Conservation (phyloP, 2,888 invertebrate genomes). For the Pristionchus maxplancki region DNA sequence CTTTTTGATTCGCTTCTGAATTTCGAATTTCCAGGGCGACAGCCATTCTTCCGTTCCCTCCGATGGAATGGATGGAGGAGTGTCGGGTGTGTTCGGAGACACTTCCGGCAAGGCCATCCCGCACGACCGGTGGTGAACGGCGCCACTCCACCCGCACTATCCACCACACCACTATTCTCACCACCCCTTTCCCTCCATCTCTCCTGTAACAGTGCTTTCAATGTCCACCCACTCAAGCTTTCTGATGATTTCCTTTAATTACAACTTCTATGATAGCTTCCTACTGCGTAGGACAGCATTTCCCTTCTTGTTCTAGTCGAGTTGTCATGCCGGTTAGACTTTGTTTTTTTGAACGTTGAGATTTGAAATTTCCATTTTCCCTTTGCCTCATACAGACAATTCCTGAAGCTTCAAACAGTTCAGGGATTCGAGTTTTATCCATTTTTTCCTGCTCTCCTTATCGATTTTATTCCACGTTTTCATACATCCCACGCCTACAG, state of each 20-base stretch:
- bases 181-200: not conserved
- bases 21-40: not conserved
- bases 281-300: conserved; percentile 25
- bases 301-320: conserved; percentile 7
- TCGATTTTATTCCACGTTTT: conserved; percentile 25
- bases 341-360: not conserved
- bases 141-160: conserved; percentile 14
- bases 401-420: conserved; percentile 21
- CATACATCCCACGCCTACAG: conserved; percentile 36
- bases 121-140: conserved; percentile 49
- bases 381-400: conserved; percentile 10
- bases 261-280: not conserved
- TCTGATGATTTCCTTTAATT: not conserved
- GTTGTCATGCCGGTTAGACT: conserved; percentile 22
- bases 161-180: not conserved
- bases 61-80: conserved; percentile 32
- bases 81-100: not conserved
- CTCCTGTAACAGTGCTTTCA: not conserved
- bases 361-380: conserved; percentile 25
- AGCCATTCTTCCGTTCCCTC: conserved; percentile 33
- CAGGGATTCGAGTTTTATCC: conserved; percentile 36
- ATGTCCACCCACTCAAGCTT: not conserved
- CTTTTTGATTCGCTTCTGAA: not conserved
- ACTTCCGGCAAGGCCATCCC: conserved; percentile 33
- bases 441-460: conserved; percentile 7